Percentiles rank a stretch among this genome's conserved stretches.
Conservation (phyloP, 2,113 vertebrate genomes). For the Lepidothrix coronata region DNA sequence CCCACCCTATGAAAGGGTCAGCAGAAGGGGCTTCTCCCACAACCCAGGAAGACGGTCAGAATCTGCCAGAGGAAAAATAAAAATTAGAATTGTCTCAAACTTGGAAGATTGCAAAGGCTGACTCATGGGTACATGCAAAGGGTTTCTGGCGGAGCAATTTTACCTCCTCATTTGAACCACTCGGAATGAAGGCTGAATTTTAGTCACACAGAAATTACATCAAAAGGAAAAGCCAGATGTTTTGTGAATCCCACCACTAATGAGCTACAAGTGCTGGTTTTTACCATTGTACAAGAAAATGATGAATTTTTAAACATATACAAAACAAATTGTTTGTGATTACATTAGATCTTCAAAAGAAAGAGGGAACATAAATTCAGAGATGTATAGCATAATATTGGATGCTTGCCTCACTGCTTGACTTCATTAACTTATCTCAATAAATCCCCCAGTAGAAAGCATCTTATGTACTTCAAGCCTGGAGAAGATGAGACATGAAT, state of each 20-base stretch:
- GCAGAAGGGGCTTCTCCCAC: not conserved
- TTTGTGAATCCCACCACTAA: slow-evolving; percentile 59
- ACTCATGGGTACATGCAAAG: slow-evolving; percentile 23
- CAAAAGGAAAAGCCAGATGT: slow-evolving; percentile 60
- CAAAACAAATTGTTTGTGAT: slow-evolving; percentile 78
- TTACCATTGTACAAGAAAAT: slow-evolving; percentile 52
- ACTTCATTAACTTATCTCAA: slow-evolving; percentile 80
- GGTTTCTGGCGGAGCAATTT: not conserved
- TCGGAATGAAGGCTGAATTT: slow-evolving; percentile 19
- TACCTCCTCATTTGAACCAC: not conserved
- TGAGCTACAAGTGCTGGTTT: slow-evolving; percentile 37
- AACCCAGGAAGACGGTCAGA: not conserved
- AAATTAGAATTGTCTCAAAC: not conserved
- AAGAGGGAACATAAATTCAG: slow-evolving; percentile 68
- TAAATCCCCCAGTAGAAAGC: slow-evolving; percentile 80
- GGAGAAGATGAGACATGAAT: slow-evolving; percentile 70
- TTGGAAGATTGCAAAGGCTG: not conserved
- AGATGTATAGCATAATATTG: slow-evolving; percentile 69
- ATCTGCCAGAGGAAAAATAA: not conserved
- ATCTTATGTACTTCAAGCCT: slow-evolving; percentile 69
- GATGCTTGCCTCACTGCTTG: slow-evolving; percentile 75
- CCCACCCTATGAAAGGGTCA: not conserved
- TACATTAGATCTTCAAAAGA: slow-evolving; percentile 76
- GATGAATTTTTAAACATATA: slow-evolving; percentile 74
- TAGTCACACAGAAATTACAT: slow-evolving; percentile 55